Evolutionary conservation across 92 coral and sea anemone species (phyloP).

Genomic region (Porites divaricata): DNA sequence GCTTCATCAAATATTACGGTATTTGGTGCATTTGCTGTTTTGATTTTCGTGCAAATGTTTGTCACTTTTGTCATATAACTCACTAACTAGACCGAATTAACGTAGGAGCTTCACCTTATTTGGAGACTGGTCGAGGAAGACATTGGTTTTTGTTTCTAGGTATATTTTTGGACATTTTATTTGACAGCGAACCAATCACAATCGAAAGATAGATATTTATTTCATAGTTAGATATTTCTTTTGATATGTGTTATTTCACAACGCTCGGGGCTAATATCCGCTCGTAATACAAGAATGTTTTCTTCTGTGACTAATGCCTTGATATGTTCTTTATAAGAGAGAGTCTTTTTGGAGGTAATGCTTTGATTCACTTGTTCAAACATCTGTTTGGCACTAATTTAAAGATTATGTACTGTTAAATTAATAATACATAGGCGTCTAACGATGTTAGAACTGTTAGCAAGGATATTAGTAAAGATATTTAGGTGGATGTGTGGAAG

Average conservation of each 20-base stretch:
- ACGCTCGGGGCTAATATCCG: background rate
- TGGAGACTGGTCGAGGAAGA: slow-evolving; percentile 81
- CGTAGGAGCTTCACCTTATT: slow-evolving; percentile 72
- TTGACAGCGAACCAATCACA: slow-evolving; percentile 29
- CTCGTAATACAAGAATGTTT: slow-evolving; percentile 9
- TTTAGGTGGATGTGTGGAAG: background rate
- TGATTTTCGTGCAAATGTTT: background rate
- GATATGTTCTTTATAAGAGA: slow-evolving; percentile 55
- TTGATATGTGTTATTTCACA: background rate
- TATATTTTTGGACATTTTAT: slow-evolving; percentile 20
- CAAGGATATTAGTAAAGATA: slow-evolving; percentile 10
- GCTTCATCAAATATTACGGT: slow-evolving; percentile 90
- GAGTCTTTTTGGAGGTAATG: slow-evolving; percentile 32
- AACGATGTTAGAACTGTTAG: background rate
- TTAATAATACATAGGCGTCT: slow-evolving; percentile 27
- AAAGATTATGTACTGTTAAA: background rate
- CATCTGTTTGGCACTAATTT: background rate
- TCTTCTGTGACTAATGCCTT: slow-evolving; percentile 10
- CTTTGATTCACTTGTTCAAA: background rate
- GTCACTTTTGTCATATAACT: background rate
- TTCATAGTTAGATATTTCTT: background rate
- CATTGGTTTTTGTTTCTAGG: slow-evolving; percentile 94
- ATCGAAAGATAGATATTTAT: background rate
- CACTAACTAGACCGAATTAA: slow-evolving; percentile 5
- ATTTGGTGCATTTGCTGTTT: background rate